phyloP scores from a whole-genome alignment of 2,888 invertebrate species.

The Thysanoteuthis rhombus region DNA sequence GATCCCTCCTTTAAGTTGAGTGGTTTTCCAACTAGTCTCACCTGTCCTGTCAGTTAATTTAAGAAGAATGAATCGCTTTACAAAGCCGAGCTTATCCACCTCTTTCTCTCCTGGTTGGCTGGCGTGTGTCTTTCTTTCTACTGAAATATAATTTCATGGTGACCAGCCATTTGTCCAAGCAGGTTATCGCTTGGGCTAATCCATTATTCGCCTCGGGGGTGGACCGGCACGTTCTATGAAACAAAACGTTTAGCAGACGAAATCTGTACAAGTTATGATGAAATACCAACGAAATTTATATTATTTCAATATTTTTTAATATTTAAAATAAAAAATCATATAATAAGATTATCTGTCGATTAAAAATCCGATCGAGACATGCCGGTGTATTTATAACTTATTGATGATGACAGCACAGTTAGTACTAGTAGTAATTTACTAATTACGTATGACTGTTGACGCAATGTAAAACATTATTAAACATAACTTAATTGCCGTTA shows the following conservation, averaged over 20 bases:
- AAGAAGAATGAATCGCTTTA: not conserved
- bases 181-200: not conserved
- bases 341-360: too few species aligned
- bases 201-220: not conserved
- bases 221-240: not conserved
- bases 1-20: not conserved
- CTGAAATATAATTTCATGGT: not conserved
- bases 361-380: too few species aligned
- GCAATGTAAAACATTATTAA: too few species aligned
- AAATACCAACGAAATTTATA: too few species aligned
- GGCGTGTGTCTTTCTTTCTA: not conserved
- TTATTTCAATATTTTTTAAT: too few species aligned
- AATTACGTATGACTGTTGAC: too few species aligned
- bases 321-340: too few species aligned
- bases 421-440: too few species aligned
- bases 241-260: not conserved
- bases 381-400: too few species aligned
- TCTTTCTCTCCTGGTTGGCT: not conserved
- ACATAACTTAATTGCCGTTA: too few species aligned
- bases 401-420: too few species aligned
- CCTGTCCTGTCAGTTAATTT: not conserved
- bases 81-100: not conserved
- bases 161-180: slow-evolving; percentile 12
- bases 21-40: not conserved
- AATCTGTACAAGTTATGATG: too few species aligned